Conservation (phyloP, 2,797 vertebrate genomes). For the Trachurus trachurus region DNA sequence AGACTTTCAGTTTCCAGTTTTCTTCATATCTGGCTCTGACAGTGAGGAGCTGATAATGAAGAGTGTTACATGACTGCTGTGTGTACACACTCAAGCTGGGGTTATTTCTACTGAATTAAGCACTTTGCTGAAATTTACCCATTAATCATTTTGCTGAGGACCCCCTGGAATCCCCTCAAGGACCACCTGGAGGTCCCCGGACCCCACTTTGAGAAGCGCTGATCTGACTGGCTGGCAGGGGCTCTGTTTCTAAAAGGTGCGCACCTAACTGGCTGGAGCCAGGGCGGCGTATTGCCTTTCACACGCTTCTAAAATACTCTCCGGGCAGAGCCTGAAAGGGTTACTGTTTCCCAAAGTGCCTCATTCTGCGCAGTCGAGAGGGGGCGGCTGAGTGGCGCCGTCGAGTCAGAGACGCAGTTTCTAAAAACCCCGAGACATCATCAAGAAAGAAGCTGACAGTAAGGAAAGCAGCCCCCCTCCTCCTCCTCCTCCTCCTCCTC, state of each 20-base stretch:
- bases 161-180: slow-evolving; percentile 35
- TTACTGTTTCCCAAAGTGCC: slow-evolving; percentile 90
- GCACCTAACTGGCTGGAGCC: slow-evolving; percentile 82
- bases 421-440: slow-evolving; percentile 90
- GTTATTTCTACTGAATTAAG: slow-evolving; percentile 7
- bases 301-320: slow-evolving; percentile 88
- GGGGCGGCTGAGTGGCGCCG: slow-evolving; percentile 91
- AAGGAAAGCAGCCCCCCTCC: slow-evolving; percentile 81
- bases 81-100: neutral
- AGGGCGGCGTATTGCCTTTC: slow-evolving; percentile 85
- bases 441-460: slow-evolving; percentile 89
- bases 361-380: slow-evolving; percentile 90
- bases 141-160: slow-evolving; percentile 15
- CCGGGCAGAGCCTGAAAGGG: slow-evolving; percentile 89
- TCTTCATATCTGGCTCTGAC: neutral
- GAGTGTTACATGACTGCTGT: neutral
- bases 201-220: slow-evolving; percentile 64
- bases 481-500: slow-evolving; percentile 42
- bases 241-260: slow-evolving; percentile 78
- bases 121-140: neutral
- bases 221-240: slow-evolving; percentile 69
- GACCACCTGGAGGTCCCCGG: slow-evolving; percentile 58
- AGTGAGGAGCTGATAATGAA: neutral
- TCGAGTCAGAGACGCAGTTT: slow-evolving; percentile 88
- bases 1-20: neutral